Conservation (phyloP, 2,888 invertebrate species). For the Ptychoptera albimana region DNA sequence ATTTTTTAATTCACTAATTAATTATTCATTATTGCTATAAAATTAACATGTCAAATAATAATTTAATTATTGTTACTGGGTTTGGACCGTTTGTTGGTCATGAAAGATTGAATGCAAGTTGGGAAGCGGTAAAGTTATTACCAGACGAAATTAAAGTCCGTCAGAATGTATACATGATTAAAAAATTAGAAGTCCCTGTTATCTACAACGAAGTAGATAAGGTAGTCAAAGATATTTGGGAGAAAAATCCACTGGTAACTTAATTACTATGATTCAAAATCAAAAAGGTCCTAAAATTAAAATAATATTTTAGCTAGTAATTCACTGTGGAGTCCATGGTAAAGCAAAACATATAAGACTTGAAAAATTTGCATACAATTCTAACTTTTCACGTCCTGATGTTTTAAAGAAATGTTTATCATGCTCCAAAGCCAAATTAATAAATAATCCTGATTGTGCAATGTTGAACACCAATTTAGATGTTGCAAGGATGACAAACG, state of each 20-base stretch:
- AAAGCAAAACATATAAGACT: constrained; percentile 20
- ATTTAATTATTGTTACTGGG: constrained; percentile 41
- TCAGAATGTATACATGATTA: constrained; percentile 31
- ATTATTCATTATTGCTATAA: no score
- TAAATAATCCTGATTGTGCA: constrained; percentile 13
- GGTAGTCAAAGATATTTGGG: constrained; percentile 44
- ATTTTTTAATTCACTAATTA: no score
- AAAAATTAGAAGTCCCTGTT: constrained; percentile 42
- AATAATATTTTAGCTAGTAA: constrained; percentile 19
- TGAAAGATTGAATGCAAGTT: constrained; percentile 50
- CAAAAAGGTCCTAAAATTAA: not conserved
- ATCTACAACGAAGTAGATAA: constrained; percentile 45
- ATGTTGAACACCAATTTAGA: constrained; percentile 20
- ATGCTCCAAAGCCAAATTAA: constrained; percentile 15
- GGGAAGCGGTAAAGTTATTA: constrained; percentile 53
- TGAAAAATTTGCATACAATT: constrained; percentile 27
- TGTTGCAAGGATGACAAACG: constrained; percentile 30
- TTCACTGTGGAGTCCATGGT: constrained; percentile 29
- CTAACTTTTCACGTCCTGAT: constrained; percentile 23
- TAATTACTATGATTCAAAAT: not conserved
- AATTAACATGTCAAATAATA: constrained; percentile 25
- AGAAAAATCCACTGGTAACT: constrained; percentile 42
- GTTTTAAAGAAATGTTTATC: constrained; percentile 19
- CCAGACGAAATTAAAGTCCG: constrained; percentile 23
- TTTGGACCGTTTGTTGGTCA: constrained; percentile 61